Evolutionary conservation across 2,113 vertebrate species (phyloP).

Genomic region (Strigops habroptila): DNA sequence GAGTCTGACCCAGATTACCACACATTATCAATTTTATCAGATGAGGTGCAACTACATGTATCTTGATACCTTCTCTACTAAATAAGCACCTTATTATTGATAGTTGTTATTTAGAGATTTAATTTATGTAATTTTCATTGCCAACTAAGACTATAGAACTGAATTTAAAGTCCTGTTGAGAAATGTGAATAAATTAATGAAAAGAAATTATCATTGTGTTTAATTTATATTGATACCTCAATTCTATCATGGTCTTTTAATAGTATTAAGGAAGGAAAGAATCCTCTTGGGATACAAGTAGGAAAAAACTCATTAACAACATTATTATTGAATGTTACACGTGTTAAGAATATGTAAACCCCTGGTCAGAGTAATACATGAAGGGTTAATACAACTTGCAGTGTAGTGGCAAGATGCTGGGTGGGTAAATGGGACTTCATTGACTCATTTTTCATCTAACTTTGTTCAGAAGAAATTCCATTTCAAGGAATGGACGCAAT

Average conservation of each 20-base stretch:
- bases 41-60: neutral
- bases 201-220: neutral
- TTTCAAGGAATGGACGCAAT: neutral
- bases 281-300: neutral
- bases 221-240: neutral
- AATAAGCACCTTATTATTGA: neutral
- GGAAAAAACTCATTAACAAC: neutral
- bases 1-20: neutral
- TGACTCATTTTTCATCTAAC: neutral
- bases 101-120: neutral
- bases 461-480: neutral
- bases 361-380: neutral
- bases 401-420: neutral
- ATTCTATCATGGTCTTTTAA: neutral
- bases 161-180: neutral
- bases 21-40: neutral
- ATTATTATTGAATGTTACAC: neutral
- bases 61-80: neutral
- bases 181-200: neutral
- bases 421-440: neutral
- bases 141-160: neutral
- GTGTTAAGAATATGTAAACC: neutral
- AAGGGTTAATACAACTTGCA: neutral
- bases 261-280: neutral
- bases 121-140: neutral